phyloP scores from a whole-genome alignment of 2,888 invertebrate species.

The Copidosoma aretas region DNA sequence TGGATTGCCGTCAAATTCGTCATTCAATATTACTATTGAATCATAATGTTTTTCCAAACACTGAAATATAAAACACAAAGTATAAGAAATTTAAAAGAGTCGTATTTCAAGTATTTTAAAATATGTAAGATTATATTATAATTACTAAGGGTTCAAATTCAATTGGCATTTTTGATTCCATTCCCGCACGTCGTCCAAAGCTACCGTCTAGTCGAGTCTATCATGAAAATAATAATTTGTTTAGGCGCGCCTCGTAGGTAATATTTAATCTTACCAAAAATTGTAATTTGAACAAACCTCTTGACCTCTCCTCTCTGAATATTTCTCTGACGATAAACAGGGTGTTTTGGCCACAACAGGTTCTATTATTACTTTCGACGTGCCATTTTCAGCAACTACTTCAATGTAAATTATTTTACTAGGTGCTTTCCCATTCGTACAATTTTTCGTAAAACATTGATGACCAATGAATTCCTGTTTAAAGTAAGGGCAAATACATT shows the following conservation, averaged over 20 bases:
- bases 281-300: slow-evolving; percentile 40
- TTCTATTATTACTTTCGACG: no score
- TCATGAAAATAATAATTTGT: no score
- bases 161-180: no score
- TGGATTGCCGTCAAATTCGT: background rate
- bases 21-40: slow-evolving; percentile 10
- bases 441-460: slow-evolving; percentile 24
- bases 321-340: background rate
- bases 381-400: background rate
- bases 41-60: slow-evolving; percentile 7
- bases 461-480: slow-evolving; percentile 24
- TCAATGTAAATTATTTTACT: background rate
- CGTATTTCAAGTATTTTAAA: background rate
- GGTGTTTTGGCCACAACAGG: no score
- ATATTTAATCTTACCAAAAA: no score
- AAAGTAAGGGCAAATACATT: background rate
- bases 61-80: background rate
- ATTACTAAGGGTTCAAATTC: no score
- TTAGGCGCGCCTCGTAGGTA: no score
- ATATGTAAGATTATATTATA: background rate
- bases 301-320: slow-evolving; percentile 47
- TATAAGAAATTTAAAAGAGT: background rate
- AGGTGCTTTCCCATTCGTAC: slow-evolving; percentile 40
- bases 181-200: no score
- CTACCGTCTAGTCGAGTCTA: no score